These are phyloP conservation scores for Apis laboriosa DNA, from an alignment of 1,140 invertebrate genomes.

Conservation along the genomic window DNA sequence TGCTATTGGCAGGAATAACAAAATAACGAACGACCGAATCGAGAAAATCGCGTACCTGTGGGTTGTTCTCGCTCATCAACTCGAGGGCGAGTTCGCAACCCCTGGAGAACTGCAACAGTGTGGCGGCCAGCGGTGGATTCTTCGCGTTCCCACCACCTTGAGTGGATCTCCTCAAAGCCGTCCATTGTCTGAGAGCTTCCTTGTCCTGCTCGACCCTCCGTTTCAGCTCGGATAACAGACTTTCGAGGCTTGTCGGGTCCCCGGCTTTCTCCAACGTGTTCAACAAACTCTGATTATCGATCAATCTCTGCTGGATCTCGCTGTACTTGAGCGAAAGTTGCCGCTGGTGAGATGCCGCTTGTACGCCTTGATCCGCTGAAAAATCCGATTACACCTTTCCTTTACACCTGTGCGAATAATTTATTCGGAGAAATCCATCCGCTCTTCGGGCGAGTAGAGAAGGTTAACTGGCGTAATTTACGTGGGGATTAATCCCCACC, in stretches of 20 bases:
- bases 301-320: slow-evolving; percentile 92
- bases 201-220: slow-evolving; percentile 87
- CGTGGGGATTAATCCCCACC: too few relatives aligned
- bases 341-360: slow-evolving; percentile 93
- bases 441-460: too few relatives aligned
- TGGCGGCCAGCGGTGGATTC: slow-evolving; percentile 81
- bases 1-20: too few relatives aligned
- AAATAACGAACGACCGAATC: too few relatives aligned
- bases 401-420: neutral
- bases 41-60: slow-evolving; percentile 34
- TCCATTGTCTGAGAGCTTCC: slow-evolving; percentile 86
- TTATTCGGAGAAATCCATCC: neutral
- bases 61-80: slow-evolving; percentile 83
- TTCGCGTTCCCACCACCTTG: slow-evolving; percentile 74
- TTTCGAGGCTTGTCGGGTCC: slow-evolving; percentile 79
- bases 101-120: slow-evolving; percentile 91
- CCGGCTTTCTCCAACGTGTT: slow-evolving; percentile 89
- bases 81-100: slow-evolving; percentile 90
- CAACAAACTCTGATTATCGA: slow-evolving; percentile 94
- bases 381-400: slow-evolving; percentile 31
- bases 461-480: too few relatives aligned
- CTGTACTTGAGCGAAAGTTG: slow-evolving; percentile 90
- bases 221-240: slow-evolving; percentile 82
- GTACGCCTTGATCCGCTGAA: slow-evolving; percentile 82
- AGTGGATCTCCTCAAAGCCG: slow-evolving; percentile 82